Base-by-base conservation (phyloP, 1,140 invertebrate genomes). In the Oedothorax gibbosus region DNA sequence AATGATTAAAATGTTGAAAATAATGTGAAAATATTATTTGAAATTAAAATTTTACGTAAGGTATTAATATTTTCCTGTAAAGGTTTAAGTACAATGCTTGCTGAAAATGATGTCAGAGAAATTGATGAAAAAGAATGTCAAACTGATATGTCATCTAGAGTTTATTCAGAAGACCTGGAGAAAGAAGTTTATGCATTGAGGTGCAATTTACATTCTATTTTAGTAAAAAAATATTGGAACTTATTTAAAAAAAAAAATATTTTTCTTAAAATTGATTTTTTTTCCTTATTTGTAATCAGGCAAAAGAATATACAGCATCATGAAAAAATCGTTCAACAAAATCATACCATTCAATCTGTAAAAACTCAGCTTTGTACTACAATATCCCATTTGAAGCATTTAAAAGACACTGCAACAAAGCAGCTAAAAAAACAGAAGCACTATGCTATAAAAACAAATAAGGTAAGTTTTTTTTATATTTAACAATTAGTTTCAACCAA, bases 321-420 rank as follows among this genome's bases (percentile, higher is more conserved):
- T 66, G 81, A 84, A 57, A 84, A 84, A 56, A 75, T 84, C 10
- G 14, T 20, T 56, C 81, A 75, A 7, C 81, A 84, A 14, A 65
- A 66, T 15, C 60, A 75, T 49, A 75, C 81, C 7, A 84, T 84
- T 12, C 71, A 84, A 56, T 56, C 49, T 14, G 69, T 84, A 65
- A 84, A 76, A 57, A 18, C 71, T 49, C 81, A 84, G 57, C 64
- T 84, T 53, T 84, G 60, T 66, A 20, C 60, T 1, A 66, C 81
- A 65, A 84, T 84, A 51, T 65, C 81, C 14, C 81, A 84, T 56
- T 84, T 84, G 57, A 84, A 84, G 21, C 60, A 75, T 12, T 76
- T 84, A 50, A 84, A 84, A 84, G 81, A 84, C 56, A 51, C 71
- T 20, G 81, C 81, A 8, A 73, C 81, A 56, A 84, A 84, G 50